Evolutionary conservation across 2,888 invertebrate species (phyloP), one percentile per base, ranked within the genome.

Genomic region (Eristalis arbustorum): DNA sequence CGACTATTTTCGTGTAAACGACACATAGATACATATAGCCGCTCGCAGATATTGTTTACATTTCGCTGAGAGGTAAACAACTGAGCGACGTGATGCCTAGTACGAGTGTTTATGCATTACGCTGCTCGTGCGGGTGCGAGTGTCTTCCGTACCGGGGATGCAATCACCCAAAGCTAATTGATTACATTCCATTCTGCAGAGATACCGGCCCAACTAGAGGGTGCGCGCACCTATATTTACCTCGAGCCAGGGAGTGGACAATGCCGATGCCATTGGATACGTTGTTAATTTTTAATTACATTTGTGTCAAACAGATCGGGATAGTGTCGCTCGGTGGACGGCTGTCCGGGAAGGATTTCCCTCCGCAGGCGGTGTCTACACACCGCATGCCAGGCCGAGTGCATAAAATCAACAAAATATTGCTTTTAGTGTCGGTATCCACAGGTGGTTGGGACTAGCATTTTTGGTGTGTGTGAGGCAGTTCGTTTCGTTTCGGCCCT

Each of bases 261-360:
- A 37, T 37, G 56, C 59, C 59, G 64, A 56, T 72, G 71, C 14
- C 61, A 73, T 69, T 75, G 63, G 49, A 67, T 56, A 31, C 31
- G 66, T 42, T 72, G 72, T 72, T 76, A 61, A 66, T 69, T 79
- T 79, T 79, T 84, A 75, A 84, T 84, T 84, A 56, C 69, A 78
- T 78, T 83, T 68, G 42, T 37, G 57, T 73, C 31, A 63, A 57
- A 68, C 22, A 22, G 49, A 56, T 59, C 49, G 34, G n/a, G 31
- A 11, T 10, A 13, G 64, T 56, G 22, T 1, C 23, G 59, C 25
- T 28, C 13, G 64, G 34, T 42, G 13, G 56, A 11, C 37, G 34
- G 18, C 28, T 14, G 31, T 49, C 49, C 49, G 49, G 18, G 49
- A 49, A 8, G 49, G 10, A 18, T n/a, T n/a, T 18, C 6, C n/a